Percentiles rank a stretch among this genome's conserved stretches.
These are phyloP conservation scores for Ciona savignyi DNA, from an alignment of 23 tunicate genomes.

Conservation along the genomic window DNA sequence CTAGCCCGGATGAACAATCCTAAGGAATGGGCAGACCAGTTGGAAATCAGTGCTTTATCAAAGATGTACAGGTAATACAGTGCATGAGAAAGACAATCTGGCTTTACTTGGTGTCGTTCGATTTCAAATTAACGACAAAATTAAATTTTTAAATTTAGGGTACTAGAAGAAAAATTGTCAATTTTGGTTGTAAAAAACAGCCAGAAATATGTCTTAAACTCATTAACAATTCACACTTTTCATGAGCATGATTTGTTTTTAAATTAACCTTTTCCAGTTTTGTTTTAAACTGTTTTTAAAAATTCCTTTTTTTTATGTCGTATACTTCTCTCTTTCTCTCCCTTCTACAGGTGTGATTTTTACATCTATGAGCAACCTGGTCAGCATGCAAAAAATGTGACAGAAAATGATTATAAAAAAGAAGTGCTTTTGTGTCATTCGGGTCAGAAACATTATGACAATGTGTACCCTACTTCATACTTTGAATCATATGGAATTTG, in stretches of 20 bases:
- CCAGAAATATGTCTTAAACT: too few species aligned
- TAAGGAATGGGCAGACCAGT: slow-evolving; percentile 53
- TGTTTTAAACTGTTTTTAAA: too few species aligned
- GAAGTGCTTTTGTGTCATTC: slow-evolving; percentile 41
- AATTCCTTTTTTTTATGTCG: too few species aligned
- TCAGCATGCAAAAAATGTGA: slow-evolving; percentile 50
- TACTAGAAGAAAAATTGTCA: too few species aligned
- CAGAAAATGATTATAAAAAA: slow-evolving; percentile 38
- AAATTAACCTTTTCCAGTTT: too few species aligned
- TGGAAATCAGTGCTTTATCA: slow-evolving; percentile 58
- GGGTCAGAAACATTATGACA: slow-evolving; percentile 62
- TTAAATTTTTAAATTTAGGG: too few species aligned
- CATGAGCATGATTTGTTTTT: too few species aligned
- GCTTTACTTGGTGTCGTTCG: too few species aligned
- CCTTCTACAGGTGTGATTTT: slow-evolving; percentile 40
- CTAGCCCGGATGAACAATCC: slow-evolving; percentile 36
- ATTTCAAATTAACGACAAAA: too few species aligned
- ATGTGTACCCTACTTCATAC: slow-evolving; percentile 35
- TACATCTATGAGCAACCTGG: slow-evolving; percentile 63
- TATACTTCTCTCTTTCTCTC: neutral
- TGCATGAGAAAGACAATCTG: too few species aligned
- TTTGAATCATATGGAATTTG: slow-evolving; percentile 50
- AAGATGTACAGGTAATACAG: slow-evolving; percentile 47
- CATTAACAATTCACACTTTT: too few species aligned
- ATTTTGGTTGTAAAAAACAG: too few species aligned